A percentile compares a stretch with the other conserved stretches of the same genome.
Conservation (phyloP, 2,797 vertebrate species). For the Merluccius polli region DNA sequence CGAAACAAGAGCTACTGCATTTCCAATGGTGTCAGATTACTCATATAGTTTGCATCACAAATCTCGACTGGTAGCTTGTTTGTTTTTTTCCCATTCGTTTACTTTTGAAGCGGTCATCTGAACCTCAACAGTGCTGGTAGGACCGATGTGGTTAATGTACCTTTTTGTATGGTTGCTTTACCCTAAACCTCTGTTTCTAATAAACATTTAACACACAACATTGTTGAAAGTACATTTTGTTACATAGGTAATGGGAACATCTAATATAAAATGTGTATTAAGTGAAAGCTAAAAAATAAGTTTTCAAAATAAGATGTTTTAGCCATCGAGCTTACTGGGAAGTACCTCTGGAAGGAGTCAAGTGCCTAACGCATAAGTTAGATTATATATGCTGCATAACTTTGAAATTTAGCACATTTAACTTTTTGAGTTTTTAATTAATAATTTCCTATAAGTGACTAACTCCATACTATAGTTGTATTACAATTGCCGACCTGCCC, state of each 20-base stretch:
- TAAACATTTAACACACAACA: slow-evolving; percentile 49
- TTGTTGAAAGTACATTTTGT: too few species aligned
- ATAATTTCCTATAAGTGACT: neutral
- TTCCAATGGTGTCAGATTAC: too few species aligned
- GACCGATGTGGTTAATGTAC: slow-evolving; percentile 13
- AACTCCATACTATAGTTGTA: neutral
- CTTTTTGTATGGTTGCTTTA: slow-evolving; percentile 42
- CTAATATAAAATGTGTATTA: neutral
- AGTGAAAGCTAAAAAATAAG: neutral
- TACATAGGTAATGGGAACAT: neutral
- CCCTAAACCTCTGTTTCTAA: slow-evolving; percentile 46
- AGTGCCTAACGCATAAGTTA: neutral
- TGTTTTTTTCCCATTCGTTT: neutral
- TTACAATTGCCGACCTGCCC: neutral
- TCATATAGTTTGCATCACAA: too few species aligned
- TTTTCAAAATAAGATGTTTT: neutral
- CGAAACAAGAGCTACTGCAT: too few species aligned
- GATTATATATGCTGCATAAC: neutral
- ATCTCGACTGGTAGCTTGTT: neutral
- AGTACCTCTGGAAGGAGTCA: neutral
- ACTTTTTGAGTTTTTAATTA: neutral
- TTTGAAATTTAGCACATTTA: neutral
- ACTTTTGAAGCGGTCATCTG: neutral
- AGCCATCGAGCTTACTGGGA: neutral
- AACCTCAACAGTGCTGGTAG: neutral